Evolutionary conservation across 2,113 vertebrate genomes (phyloP).

Genomic region (Pangasianodon gigas): DNA sequence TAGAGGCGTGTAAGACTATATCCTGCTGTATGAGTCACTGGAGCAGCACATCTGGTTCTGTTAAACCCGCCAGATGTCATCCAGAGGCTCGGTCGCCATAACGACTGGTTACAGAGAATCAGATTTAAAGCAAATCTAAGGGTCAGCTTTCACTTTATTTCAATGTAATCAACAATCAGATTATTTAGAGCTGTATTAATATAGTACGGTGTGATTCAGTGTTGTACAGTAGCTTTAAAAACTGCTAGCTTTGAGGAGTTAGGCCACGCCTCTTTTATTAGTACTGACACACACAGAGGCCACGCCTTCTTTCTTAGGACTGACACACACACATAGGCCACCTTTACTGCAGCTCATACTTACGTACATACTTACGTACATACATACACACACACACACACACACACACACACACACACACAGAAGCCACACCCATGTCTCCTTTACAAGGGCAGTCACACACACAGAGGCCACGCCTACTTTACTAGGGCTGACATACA

Average conservation of each 20-base stretch:
- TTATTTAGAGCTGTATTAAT: background rate
- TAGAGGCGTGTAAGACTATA: background rate
- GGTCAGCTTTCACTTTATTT: background rate
- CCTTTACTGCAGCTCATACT: background rate
- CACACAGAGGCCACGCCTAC: background rate
- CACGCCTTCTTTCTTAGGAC: background rate
- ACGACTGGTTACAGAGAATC: background rate
- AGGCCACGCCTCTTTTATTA: background rate
- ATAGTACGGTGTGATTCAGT: background rate
- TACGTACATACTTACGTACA: too few relatives aligned
- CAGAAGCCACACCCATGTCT: background rate
- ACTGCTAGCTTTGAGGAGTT: background rate
- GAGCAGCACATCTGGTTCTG: conserved; percentile 49
- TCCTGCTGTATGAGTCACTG: conserved; percentile 43
- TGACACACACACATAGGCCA: background rate
- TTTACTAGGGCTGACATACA: background rate
- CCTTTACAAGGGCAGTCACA: background rate
- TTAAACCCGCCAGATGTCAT: conserved; percentile 45
- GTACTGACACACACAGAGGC: background rate
- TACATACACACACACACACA: background rate
- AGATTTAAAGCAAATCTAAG: background rate
- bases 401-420: background rate
- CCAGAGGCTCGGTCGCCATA: background rate
- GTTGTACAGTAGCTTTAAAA: background rate
- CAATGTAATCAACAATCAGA: background rate